Percentiles rank a stretch among this genome's conserved stretches.
phyloP scores from a whole-genome alignment of 2,888 invertebrate genomes.

The Drosophila robusta region DNA sequence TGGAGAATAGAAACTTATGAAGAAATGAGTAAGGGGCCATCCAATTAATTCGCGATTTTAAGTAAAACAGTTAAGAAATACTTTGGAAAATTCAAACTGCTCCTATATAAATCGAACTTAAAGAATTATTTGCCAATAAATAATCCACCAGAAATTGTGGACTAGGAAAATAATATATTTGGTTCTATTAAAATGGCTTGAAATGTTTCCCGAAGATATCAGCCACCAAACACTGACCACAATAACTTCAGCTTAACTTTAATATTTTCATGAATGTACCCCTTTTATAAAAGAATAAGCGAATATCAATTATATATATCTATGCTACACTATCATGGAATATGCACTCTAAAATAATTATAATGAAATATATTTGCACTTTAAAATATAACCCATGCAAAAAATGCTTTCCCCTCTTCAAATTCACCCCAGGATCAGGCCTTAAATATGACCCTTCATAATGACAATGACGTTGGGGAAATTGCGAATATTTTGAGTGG shows the following conservation, averaged over 20 bases:
- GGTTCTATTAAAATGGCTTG: too few relatives aligned
- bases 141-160: too few relatives aligned
- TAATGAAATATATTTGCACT: constrained; percentile 10
- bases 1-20: background rate
- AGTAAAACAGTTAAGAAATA: too few relatives aligned
- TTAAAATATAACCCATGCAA: background rate
- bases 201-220: too few relatives aligned
- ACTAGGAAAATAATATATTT: too few relatives aligned
- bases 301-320: background rate
- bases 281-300: background rate
- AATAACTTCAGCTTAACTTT: background rate
- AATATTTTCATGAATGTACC: background rate
- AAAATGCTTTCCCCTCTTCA: constrained; percentile 1
- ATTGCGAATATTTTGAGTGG: constrained; percentile 37
- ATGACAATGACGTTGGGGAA: constrained; percentile 44
- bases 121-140: too few relatives aligned
- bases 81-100: too few relatives aligned
- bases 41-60: too few relatives aligned
- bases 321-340: background rate
- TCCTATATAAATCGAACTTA: too few relatives aligned
- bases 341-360: constrained; percentile 16
- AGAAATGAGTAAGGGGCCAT: too few relatives aligned
- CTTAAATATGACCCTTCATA: background rate
- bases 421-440: background rate
- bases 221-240: too few relatives aligned